Evolutionary conservation across 2,797 vertebrate genomes (phyloP), one percentile per base, ranked within the genome.

Genomic region (Cercopithecus diana): DNA sequence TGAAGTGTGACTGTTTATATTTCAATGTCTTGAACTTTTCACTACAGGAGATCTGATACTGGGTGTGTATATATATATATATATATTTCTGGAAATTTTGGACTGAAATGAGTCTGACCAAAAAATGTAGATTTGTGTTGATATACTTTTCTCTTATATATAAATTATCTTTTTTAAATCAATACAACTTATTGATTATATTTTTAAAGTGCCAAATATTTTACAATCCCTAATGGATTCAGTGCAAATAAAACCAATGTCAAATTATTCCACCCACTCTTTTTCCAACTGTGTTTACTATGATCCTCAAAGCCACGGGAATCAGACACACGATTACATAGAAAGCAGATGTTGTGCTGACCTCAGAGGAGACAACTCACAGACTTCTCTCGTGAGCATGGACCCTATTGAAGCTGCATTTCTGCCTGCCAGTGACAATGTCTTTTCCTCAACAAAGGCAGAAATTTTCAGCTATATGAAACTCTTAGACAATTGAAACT

Each of bases 401-500:
- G 95, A 55, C 58, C 95, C 90, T 95, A 94, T 20, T 95, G 90
- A 95, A 97, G 85, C 75, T 98, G 81, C 80, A 94, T 97, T 98
- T 96, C 70, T 83, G 57, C 83, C 96, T 43, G 22, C 93, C 93
- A 91, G 19, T 80, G 95, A 97, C 97, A 96, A 93, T 72, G 84
- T 96, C 58, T 97, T 98, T 98, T 76, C 28, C 17, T 94, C 79
- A 89, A 98, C 90, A 97, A 98, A 97, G 83, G 80, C 93, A 97
- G 91, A 98, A 97, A 95, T 91, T 92, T 73, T 97, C 97, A 98
- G 95, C 93, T 98, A 86, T n/a, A 36, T 97, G 89, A 95, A 98
- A 98, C 88, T 97, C 85, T 91, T 97, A 39, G 84, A 98, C 94
- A 97, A 98, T 94, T 91, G 94, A 95, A 98, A 98, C 93, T 98